Evolutionary conservation across 2,113 vertebrate genomes (phyloP).

Genomic region (Hipposideros armiger): DNA sequence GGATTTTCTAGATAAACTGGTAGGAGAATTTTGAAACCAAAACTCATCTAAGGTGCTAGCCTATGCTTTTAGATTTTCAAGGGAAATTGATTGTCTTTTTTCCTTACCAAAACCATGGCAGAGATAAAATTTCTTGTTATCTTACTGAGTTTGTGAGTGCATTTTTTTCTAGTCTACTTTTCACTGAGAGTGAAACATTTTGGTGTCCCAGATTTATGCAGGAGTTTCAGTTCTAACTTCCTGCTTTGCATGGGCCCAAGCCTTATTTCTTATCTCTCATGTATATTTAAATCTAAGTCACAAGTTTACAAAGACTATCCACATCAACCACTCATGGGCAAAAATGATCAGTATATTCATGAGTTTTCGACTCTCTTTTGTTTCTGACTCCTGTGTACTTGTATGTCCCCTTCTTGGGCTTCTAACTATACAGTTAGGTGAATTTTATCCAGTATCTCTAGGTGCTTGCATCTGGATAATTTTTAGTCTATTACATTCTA

Average conservation of each 20-base stretch:
- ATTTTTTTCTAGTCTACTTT: background rate
- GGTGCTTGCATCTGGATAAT: background rate
- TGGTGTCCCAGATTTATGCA: background rate
- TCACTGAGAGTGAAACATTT: background rate
- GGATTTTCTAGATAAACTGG: background rate
- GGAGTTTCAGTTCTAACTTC: background rate
- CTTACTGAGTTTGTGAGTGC: background rate
- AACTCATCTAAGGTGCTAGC: background rate
- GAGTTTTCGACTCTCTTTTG: background rate
- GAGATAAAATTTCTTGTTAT: background rate
- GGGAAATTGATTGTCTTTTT: background rate
- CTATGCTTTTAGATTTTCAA: background rate
- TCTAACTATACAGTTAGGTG: background rate
- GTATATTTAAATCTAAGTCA: background rate
- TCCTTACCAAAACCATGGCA: too few species aligned
- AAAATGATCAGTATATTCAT: background rate
- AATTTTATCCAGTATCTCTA: constrained; percentile 25
- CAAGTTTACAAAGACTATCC: background rate
- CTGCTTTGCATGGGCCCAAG: background rate
- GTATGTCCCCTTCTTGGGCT: background rate
- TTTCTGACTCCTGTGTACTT: background rate
- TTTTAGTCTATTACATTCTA: background rate
- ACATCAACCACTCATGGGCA: background rate
- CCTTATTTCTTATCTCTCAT: background rate
- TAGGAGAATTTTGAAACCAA: constrained; percentile 10